These are phyloP conservation scores for Lasius fuliginosus DNA, from an alignment of 2,888 invertebrate genomes.

Conservation along the genomic window DNA sequence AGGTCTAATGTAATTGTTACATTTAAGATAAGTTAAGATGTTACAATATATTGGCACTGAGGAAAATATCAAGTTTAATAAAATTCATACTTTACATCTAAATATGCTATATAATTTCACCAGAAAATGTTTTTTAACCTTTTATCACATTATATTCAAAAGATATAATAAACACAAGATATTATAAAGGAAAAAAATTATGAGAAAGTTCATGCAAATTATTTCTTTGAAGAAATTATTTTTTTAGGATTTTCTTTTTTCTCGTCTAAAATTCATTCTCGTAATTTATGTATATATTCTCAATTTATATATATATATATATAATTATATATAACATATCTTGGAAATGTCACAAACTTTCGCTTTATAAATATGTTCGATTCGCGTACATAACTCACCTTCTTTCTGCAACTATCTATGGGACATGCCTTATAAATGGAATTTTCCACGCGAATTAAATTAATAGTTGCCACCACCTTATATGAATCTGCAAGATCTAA, in stretches of 20 bases:
- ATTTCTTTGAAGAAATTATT: neutral
- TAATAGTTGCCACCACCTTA: slow-evolving; percentile 92
- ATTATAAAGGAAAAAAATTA: too few species aligned
- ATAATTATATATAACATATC: neutral
- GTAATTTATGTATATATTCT: neutral
- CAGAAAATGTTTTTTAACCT: neutral
- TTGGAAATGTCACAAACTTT: neutral
- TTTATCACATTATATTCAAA: neutral
- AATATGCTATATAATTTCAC: neutral
- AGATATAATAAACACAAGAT: too few species aligned
- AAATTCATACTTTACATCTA: neutral
- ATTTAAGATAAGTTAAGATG: neutral
- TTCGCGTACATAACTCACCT: slow-evolving; percentile 85
- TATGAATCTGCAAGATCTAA: slow-evolving; percentile 93
- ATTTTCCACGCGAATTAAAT: slow-evolving; percentile 93
- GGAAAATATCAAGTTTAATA: neutral
- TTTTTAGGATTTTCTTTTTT: neutral
- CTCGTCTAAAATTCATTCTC: neutral
- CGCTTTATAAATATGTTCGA: neutral
- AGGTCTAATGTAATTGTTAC: neutral
- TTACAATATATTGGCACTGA: neutral
- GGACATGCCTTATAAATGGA: slow-evolving; percentile 97
- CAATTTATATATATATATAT: neutral
- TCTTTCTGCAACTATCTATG: slow-evolving; percentile 96
- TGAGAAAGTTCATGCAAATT: neutral